Conservation (phyloP, 2,113 vertebrate species). For the Pipra filicauda region DNA sequence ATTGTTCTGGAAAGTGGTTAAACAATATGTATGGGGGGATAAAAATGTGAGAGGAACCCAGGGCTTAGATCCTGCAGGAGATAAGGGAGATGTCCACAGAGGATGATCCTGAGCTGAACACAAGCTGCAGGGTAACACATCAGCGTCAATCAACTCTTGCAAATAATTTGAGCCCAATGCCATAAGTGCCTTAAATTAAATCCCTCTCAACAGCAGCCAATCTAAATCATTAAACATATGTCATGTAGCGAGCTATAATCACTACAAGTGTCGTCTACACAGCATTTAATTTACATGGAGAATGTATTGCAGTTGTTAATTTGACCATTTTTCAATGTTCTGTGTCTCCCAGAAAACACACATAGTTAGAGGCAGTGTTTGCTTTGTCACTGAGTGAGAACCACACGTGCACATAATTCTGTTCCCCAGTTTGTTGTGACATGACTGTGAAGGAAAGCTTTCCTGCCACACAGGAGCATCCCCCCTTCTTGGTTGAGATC, state of each 20-base stretch:
- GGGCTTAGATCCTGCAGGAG: neutral
- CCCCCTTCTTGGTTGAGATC: neutral
- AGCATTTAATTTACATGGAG: neutral
- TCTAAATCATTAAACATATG: constrained; percentile 49
- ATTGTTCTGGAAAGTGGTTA: neutral
- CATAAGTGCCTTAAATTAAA: constrained; percentile 63
- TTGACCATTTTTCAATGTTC: neutral
- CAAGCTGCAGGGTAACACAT: constrained; percentile 36
- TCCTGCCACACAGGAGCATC: neutral
- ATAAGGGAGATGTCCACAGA: neutral
- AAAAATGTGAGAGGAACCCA: neutral
- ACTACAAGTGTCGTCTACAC: neutral
- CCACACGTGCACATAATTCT: neutral
- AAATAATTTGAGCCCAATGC: constrained; percentile 52
- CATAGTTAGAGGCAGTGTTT: neutral
- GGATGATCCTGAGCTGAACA: constrained; percentile 47
- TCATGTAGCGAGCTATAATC: constrained; percentile 20
- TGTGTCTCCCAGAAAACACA: constrained; percentile 1
- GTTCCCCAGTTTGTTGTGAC: neutral
- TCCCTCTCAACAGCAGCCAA: constrained; percentile 52
- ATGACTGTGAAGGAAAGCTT: neutral
- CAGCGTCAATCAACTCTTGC: constrained; percentile 54
- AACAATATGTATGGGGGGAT: neutral
- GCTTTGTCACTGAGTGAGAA: neutral
- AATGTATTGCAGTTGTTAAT: neutral